Conservation (phyloP, 2,113 vertebrate species). For the Myotis yumanensis region DNA sequence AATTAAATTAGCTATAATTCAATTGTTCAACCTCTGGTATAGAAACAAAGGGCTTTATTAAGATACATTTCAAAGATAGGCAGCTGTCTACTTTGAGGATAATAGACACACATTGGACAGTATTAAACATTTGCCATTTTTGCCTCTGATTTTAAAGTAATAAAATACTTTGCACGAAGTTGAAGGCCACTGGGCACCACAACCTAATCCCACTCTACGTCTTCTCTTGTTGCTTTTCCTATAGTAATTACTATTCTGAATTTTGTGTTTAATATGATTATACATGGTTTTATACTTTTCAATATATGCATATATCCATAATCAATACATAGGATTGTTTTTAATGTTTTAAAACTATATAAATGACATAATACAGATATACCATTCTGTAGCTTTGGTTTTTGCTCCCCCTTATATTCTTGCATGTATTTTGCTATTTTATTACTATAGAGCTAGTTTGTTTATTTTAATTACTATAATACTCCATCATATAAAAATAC, state of each 20-base stretch:
- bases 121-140: not conserved
- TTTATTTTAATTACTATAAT: not conserved
- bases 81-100: not conserved
- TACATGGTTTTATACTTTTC: not conserved
- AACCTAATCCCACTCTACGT: not conserved
- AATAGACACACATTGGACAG: not conserved
- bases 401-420: not conserved
- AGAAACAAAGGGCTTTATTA: not conserved
- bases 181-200: not conserved
- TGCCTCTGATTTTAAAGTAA: constrained; percentile 12
- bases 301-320: not conserved
- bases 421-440: constrained; percentile 10
- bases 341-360: not conserved
- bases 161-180: not conserved
- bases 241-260: not conserved
- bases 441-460: not conserved
- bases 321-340: not conserved
- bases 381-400: not conserved
- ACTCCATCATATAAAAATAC: not conserved
- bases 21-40: not conserved
- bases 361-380: not conserved
- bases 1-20: not conserved
- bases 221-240: not conserved
- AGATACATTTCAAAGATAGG: not conserved
- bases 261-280: not conserved